phyloP scores from a whole-genome alignment of 2,113 vertebrate species.

The Pelvicachromis taeniatus region DNA sequence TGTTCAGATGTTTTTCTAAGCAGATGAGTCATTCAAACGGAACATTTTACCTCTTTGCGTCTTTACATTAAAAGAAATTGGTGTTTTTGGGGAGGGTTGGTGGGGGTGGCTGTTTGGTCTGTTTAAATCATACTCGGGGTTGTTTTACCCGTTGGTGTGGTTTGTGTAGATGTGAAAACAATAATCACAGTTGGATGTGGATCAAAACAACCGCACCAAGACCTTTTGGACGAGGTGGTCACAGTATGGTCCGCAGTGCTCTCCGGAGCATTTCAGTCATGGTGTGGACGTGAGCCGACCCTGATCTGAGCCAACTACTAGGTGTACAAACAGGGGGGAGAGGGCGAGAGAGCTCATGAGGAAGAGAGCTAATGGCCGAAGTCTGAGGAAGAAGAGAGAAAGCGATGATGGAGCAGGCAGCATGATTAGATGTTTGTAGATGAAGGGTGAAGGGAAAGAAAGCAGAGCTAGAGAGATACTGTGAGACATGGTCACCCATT shows the following conservation, averaged over 20 bases:
- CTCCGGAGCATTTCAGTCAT: neutral
- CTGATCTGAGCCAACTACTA: neutral
- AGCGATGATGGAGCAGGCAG: neutral
- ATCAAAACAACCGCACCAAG: neutral
- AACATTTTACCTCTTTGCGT: neutral
- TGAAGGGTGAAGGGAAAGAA: neutral
- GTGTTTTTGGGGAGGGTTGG: neutral
- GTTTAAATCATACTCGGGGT: neutral
- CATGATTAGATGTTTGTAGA: conserved; percentile 17
- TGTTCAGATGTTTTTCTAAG: neutral
- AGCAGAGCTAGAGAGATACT: neutral
- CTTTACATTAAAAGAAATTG: neutral
- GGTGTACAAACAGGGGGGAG: neutral
- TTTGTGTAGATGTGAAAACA: too few relatives aligned
- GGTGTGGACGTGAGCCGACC: neutral
- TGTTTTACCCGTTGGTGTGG: neutral
- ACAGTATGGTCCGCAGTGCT: neutral
- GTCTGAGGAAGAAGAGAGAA: neutral
- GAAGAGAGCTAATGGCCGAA: neutral
- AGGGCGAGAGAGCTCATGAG: neutral
- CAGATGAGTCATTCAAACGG: neutral
- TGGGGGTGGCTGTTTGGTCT: neutral
- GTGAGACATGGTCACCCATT: conserved; percentile 6
- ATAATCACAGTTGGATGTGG: too few relatives aligned
- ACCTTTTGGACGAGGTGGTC: neutral